Percentiles rank a stretch among this genome's conserved stretches.
phyloP scores from a whole-genome alignment of 2,113 vertebrate genomes.

The Rhinogobius similis region DNA sequence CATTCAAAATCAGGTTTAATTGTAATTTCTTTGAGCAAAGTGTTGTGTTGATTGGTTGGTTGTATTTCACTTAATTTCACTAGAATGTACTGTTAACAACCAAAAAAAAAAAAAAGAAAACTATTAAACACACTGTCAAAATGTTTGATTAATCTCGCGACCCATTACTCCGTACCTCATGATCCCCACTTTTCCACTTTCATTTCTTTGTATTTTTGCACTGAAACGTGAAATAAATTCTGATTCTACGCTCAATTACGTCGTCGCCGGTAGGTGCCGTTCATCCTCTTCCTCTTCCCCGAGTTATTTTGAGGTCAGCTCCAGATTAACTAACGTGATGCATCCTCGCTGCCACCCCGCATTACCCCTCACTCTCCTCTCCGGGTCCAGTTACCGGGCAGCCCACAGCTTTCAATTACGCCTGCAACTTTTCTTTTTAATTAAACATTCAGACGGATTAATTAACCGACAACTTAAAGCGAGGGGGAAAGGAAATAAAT shows the following conservation, averaged over 20 bases:
- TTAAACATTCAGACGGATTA: slow-evolving; percentile 78
- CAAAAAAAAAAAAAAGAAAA: no score
- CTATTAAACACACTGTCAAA: no score
- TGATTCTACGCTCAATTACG: slow-evolving; percentile 2
- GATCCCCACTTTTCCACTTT: no score
- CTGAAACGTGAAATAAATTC: no score
- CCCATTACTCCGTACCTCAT: no score
- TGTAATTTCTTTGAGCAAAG: no score
- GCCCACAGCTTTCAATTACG: slow-evolving; percentile 77
- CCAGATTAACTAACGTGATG: slow-evolving; percentile 74
- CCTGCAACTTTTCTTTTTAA: slow-evolving; percentile 80
- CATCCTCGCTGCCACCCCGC: slow-evolving; percentile 68
- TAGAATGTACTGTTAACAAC: no score
- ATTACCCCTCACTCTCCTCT: slow-evolving; percentile 72
- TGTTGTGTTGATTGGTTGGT: no score
- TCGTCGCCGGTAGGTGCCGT: slow-evolving; percentile 9
- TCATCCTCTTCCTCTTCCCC: slow-evolving; percentile 19
- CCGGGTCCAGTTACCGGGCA: slow-evolving; percentile 44
- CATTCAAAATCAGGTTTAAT: no score
- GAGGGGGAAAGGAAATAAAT: slow-evolving; percentile 63
- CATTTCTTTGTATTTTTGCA: no score
- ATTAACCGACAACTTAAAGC: slow-evolving; percentile 71
- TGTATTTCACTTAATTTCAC: no score
- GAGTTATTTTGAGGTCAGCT: slow-evolving; percentile 69
- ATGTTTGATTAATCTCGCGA: no score